phyloP scores from a whole-genome alignment of 2,888 invertebrate genomes.

The Tetanocera ferruginea region DNA sequence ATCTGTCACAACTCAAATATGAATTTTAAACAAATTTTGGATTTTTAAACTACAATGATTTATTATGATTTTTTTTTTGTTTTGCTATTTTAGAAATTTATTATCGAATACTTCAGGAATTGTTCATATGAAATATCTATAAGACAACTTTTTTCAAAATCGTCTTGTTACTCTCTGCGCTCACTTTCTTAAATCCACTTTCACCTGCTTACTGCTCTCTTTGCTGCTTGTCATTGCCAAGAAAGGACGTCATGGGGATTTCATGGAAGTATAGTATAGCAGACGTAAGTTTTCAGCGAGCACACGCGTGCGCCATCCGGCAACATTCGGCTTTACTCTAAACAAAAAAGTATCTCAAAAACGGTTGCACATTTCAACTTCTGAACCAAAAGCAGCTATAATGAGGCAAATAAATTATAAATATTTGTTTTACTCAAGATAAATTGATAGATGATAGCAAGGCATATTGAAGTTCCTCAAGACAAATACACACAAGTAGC shows the following conservation, averaged over 20 bases:
- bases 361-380: constrained; percentile 29
- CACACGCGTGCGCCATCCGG: constrained; percentile 16
- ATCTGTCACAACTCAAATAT: too few relatives aligned
- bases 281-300: neutral
- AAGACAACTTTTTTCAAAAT: too few relatives aligned
- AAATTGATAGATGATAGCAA: constrained; percentile 40
- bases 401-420: constrained; percentile 42
- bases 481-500: constrained; percentile 3
- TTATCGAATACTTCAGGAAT: too few relatives aligned
- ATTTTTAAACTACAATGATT: too few relatives aligned
- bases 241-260: constrained; percentile 45
- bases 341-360: neutral
- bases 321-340: neutral
- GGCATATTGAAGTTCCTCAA: neutral
- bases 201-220: too few relatives aligned
- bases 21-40: too few relatives aligned
- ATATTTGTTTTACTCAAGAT: constrained; percentile 40
- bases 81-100: too few relatives aligned
- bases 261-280: constrained; percentile 34
- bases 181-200: too few relatives aligned
- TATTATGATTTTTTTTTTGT: too few relatives aligned
- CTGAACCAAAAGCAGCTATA: neutral
- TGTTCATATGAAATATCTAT: too few relatives aligned
- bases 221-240: neutral
- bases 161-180: too few relatives aligned